Evolutionary conservation across 2,113 vertebrate species (phyloP).

Genomic region (Atherinomorus stipes): DNA sequence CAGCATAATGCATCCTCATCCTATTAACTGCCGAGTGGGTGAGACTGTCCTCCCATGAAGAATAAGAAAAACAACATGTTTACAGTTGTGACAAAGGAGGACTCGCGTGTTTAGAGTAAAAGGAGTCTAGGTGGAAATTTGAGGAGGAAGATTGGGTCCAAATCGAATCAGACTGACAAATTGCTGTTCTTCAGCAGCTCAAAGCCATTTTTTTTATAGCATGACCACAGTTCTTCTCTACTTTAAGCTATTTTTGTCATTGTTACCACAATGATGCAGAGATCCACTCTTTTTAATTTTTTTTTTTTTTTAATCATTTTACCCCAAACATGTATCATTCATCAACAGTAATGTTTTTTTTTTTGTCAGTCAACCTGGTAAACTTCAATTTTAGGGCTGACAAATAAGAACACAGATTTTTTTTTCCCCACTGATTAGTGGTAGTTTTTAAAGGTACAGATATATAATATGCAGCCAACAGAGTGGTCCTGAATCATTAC

Average conservation of each 20-base stretch:
- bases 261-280: neutral
- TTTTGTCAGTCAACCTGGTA: neutral
- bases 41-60: slow-evolving; percentile 11
- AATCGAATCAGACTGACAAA: neutral
- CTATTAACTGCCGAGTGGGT: slow-evolving; percentile 12
- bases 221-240: neutral
- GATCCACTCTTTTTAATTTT: neutral
- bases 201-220: neutral
- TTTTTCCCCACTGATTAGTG: neutral
- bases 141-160: neutral
- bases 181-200: neutral
- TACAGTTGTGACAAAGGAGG: slow-evolving; percentile 1
- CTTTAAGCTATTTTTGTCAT: neutral
- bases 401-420: neutral
- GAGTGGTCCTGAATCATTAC: no score
- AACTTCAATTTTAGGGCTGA: neutral
- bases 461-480: neutral
- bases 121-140: neutral
- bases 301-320: neutral
- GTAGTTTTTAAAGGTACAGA: no score
- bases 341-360: neutral
- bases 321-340: neutral
- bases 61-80: slow-evolving; percentile 24
- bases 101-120: no score
- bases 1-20: slow-evolving; percentile 1